Conservation (phyloP, 2,888 invertebrate genomes). For the Drosophila falleni region DNA sequence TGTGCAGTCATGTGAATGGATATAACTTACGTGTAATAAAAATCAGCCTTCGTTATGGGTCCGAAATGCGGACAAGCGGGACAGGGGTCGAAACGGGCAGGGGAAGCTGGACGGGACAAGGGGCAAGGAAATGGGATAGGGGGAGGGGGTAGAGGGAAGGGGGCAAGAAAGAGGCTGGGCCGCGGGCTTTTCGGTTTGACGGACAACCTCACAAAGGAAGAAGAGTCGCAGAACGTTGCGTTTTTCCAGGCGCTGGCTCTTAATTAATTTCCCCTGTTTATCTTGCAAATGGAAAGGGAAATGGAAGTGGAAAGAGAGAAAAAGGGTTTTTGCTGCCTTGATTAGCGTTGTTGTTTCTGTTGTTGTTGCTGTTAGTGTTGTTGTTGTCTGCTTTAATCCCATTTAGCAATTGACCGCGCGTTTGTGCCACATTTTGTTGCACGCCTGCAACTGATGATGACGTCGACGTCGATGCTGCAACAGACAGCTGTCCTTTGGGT, state of each 20-base stretch:
- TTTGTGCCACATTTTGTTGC: slow-evolving; percentile 15
- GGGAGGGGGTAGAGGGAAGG: not conserved
- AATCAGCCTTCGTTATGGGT: slow-evolving; percentile 59
- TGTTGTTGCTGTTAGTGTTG: slow-evolving; percentile 4
- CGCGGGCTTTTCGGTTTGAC: slow-evolving; percentile 51
- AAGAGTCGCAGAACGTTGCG: slow-evolving; percentile 5
- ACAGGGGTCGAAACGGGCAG: not conserved
- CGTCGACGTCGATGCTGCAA: slow-evolving; percentile 17
- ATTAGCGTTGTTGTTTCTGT: slow-evolving; percentile 31
- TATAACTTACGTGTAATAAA: slow-evolving; percentile 69
- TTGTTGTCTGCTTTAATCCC: slow-evolving; percentile 58
- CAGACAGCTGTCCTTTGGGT: slow-evolving; percentile 74
- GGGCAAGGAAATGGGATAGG: slow-evolving; percentile 6
- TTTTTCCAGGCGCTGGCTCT: slow-evolving; percentile 56
- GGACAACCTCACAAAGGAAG: slow-evolving; percentile 52
- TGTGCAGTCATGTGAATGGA: slow-evolving; percentile 49
- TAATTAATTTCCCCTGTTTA: slow-evolving; percentile 64
- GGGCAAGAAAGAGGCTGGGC: slow-evolving; percentile 17
- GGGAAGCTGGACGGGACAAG: not conserved
- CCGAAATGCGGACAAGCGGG: slow-evolving; percentile 21
- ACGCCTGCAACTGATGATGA: slow-evolving; percentile 20
- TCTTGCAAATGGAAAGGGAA: not conserved
- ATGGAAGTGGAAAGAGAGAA: not conserved
- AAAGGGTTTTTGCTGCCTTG: slow-evolving; percentile 35
- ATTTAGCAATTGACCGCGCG: slow-evolving; percentile 61